Evolutionary conservation across 2,797 vertebrate genomes (phyloP).

Genomic region (Eremophila alpestris): DNA sequence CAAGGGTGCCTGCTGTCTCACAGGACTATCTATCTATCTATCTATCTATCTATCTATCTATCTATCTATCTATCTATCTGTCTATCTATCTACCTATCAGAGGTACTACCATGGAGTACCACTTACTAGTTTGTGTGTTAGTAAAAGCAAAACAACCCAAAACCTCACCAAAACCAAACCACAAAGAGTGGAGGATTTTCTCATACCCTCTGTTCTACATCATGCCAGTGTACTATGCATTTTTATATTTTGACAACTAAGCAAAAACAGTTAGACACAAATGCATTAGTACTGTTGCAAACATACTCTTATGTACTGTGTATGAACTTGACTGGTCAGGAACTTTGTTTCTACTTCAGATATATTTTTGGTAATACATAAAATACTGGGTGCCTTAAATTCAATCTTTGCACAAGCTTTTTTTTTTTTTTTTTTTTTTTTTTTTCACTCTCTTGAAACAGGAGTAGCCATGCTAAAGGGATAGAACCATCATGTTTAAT

Average conservation of each 20-base stretch:
- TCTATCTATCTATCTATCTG: too few species aligned
- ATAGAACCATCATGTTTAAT: neutral
- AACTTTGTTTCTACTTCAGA: neutral
- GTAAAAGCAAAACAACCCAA: neutral
- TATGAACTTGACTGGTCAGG: neutral
- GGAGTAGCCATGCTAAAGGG: neutral
- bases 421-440: neutral
- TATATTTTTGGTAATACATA: neutral
- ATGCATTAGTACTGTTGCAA: neutral
- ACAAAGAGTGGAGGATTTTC: neutral
- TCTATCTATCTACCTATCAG: too few species aligned
- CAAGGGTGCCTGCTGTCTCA: neutral
- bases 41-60: too few species aligned
- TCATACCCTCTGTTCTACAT: neutral
- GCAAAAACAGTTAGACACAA: neutral
- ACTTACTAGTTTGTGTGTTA: neutral
- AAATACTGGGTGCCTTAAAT: neutral
- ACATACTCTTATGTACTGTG: neutral
- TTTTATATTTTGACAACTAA: neutral
- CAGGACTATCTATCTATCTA: too few species aligned
- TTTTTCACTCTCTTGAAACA: constrained; percentile 2
- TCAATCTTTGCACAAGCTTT: neutral
- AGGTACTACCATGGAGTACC: neutral
- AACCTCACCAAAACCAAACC: neutral
- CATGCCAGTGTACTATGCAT: neutral